phyloP scores from a whole-genome alignment of 2,888 invertebrate species.

The Dicyrtoma fusca region DNA sequence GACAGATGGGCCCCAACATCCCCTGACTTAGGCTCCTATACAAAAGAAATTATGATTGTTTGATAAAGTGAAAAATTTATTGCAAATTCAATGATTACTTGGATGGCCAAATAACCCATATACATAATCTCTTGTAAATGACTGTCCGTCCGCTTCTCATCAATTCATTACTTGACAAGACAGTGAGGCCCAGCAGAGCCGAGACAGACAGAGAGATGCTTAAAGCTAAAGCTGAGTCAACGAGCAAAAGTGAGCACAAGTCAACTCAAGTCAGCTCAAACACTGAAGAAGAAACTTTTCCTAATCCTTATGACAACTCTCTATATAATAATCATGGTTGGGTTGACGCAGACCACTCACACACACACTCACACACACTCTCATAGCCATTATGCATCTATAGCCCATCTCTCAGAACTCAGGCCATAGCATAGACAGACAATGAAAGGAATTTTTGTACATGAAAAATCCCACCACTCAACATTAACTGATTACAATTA shows the following conservation, averaged over 20 bases:
- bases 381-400: too few relatives aligned
- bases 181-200: too few relatives aligned
- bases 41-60: neutral
- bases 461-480: conserved; percentile 5
- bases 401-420: too few relatives aligned
- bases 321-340: neutral
- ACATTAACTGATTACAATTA: conserved; percentile 25
- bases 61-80: conserved; percentile 1
- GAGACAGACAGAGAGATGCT: neutral
- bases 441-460: too few relatives aligned
- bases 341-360: too few relatives aligned
- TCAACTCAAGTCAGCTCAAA: neutral
- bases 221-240: too few relatives aligned
- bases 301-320: neutral
- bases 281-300: neutral
- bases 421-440: too few relatives aligned
- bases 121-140: conserved; percentile 17
- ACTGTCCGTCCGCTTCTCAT: conserved; percentile 5
- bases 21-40: neutral
- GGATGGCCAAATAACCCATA: conserved; percentile 29
- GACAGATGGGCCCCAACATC: neutral
- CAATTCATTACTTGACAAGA: conserved; percentile 16
- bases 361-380: too few relatives aligned
- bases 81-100: conserved; percentile 13
- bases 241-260: too few relatives aligned